Evolutionary conservation across 2,113 vertebrate genomes (phyloP).

Genomic region (Talpa occidentalis): DNA sequence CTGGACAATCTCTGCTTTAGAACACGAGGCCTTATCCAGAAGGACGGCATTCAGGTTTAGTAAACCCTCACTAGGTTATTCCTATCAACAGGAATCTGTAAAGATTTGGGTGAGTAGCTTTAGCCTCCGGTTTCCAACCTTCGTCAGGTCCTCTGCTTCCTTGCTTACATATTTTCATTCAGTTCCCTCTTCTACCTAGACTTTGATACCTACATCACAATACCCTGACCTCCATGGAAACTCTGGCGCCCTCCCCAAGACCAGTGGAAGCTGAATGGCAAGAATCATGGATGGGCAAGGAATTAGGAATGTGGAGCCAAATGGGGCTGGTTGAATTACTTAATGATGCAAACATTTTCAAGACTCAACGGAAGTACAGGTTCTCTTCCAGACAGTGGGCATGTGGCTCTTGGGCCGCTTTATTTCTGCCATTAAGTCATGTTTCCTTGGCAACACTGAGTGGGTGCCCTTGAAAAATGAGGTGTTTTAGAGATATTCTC

Average conservation of each 20-base stretch:
- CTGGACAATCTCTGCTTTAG: not conserved
- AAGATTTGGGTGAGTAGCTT: not conserved
- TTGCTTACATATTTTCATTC: not conserved
- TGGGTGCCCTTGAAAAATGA: not conserved
- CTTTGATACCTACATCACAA: not conserved
- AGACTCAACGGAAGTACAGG: not conserved
- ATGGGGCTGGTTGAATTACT: not conserved
- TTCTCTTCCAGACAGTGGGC: not conserved
- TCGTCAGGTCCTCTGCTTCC: not conserved
- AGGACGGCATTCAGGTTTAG: not conserved
- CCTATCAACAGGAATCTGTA: not conserved
- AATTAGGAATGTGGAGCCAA: not conserved
- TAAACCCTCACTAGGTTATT: not conserved
- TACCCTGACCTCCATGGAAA: not conserved
- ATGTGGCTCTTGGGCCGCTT: not conserved
- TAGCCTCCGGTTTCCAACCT: not conserved
- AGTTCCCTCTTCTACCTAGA: not conserved
- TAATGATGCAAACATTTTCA: not conserved
- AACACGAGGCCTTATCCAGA: not conserved
- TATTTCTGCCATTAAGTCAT: not conserved
- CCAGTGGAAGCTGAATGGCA: not conserved
- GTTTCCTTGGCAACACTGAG: constrained; percentile 56
- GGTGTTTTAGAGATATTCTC: not conserved
- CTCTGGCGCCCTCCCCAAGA: not conserved
- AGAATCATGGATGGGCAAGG: not conserved